Evolutionary conservation across 2,113 vertebrate species (phyloP), one percentile per base, ranked within the genome.

Genomic region (Hemichromis elongatus): DNA sequence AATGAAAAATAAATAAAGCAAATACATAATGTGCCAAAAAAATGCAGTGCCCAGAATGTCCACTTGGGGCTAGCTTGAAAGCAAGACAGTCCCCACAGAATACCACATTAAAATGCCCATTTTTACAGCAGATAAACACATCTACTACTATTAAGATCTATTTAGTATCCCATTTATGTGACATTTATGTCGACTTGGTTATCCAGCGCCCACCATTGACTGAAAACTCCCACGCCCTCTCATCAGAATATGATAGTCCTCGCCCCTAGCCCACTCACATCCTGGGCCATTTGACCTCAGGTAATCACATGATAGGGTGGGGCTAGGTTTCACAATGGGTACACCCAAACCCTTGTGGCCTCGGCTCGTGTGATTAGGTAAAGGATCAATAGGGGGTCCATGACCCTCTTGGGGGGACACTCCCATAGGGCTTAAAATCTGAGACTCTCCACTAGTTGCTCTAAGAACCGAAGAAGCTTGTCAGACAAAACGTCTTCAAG

Each of bases 181-280:
- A 37, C 59, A 13, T 37, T 37, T 37, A n/a, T n/a, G n/a, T n/a
- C 35, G 24, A 1, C 4, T 1, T 0, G 0, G 33, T 6, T n/a
- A n/a, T 5, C 35, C 61, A 66, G 35, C 7, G 1, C 61, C 28
- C 13, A 66, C 33, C 61, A 50, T 19, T n/a, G 18, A 4, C 50
- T 24, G 11, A 13, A 40, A 40, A 40, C 0, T 66, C 7, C 21
- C 9, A 19, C 2, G 14, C 9, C 56, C 0, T 59, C 16, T 59
- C 57, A 59, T 33, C 57, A 59, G 57, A 33, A 1, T 21, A 59
- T 11, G 57, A 59, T 26, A 30, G 14, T 0, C 0, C 3, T 2
- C 33, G 56, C 4, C 8, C 26, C 5, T 33, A 33, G 5, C 56
- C 28, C 56, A 59, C 56, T 59, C 28, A 59, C 28, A 59, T 59